phyloP scores from a whole-genome alignment of 2,113 vertebrate genomes.

The Gadus macrocephalus region DNA sequence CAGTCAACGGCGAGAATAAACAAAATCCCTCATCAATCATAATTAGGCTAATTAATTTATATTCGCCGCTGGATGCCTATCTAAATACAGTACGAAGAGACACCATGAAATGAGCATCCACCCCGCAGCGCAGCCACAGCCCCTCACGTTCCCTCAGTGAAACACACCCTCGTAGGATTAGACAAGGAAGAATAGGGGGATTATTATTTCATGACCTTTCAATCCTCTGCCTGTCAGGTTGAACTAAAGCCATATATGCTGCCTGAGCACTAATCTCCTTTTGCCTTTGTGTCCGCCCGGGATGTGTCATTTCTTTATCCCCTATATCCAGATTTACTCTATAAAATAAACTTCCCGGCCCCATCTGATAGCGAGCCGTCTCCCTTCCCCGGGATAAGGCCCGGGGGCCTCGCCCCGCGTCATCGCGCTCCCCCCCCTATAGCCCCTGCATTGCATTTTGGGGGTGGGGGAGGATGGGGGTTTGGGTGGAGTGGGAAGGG shows the following conservation, averaged over 20 bases:
- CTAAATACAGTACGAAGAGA: slow-evolving; percentile 55
- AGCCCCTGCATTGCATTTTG: slow-evolving; percentile 80
- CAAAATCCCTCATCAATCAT: slow-evolving; percentile 61
- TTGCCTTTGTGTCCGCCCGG: slow-evolving; percentile 69
- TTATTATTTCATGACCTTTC: slow-evolving; percentile 79
- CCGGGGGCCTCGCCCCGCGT: slow-evolving; percentile 57
- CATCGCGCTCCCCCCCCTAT: slow-evolving; percentile 22
- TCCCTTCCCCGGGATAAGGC: slow-evolving; percentile 67
- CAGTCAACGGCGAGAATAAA: slow-evolving; percentile 39
- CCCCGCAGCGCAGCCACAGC: slow-evolving; percentile 58
- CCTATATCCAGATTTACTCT: slow-evolving; percentile 77
- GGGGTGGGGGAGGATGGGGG: slow-evolving; percentile 30
- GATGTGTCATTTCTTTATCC: slow-evolving; percentile 79
- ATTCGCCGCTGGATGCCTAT: slow-evolving; percentile 65
- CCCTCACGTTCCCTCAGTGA: slow-evolving; percentile 66
- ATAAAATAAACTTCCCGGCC: slow-evolving; percentile 73
- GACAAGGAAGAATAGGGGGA: slow-evolving; percentile 71
- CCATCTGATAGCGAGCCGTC: slow-evolving; percentile 75
- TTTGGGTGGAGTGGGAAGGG: too few species aligned
- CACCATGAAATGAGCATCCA: slow-evolving; percentile 63
- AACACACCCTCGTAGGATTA: slow-evolving; percentile 72
- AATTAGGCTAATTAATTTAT: slow-evolving; percentile 74
- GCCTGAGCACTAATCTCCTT: slow-evolving; percentile 75
- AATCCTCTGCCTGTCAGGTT: slow-evolving; percentile 78
- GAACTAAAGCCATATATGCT: slow-evolving; percentile 75